Evolutionary conservation across 2,797 vertebrate species (phyloP).

Genomic region (Coilia nasus): DNA sequence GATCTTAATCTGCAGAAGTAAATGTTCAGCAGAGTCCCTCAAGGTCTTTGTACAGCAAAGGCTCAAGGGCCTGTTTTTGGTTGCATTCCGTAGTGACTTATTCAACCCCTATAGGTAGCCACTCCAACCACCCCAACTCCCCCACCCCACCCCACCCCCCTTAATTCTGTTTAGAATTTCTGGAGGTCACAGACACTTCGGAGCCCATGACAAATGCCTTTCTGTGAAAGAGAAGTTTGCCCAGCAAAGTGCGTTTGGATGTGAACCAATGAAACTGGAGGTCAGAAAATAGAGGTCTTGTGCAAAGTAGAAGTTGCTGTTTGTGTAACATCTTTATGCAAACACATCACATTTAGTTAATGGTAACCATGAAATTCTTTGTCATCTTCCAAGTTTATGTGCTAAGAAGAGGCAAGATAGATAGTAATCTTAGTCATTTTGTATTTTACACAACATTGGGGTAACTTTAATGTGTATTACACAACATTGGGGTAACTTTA

Average conservation of each 20-base stretch:
- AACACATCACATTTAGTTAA: background rate
- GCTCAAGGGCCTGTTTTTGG: constrained; percentile 35
- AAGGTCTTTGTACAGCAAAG: constrained; percentile 15
- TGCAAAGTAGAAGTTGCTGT: background rate
- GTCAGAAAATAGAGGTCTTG: background rate
- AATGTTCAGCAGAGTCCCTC: constrained; percentile 4
- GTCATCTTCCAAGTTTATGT: background rate
- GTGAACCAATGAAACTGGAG: constrained; percentile 21
- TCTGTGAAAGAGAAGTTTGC: constrained; percentile 43
- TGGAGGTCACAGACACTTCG: constrained; percentile 52
- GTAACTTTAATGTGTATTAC: background rate
- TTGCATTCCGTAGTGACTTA: constrained; percentile 60
- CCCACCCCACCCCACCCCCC: constrained; percentile 20
- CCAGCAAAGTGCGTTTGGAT: constrained; percentile 38
- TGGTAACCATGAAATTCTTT: background rate
- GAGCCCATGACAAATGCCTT: constrained; percentile 48
- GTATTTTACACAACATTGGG: background rate
- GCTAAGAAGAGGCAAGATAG: background rate
- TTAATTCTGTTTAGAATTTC: constrained; percentile 52
- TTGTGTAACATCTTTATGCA: background rate
- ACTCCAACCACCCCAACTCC: constrained; percentile 26
- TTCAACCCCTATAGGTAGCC: constrained; percentile 9
- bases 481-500: too few relatives aligned
- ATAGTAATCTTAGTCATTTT: background rate
- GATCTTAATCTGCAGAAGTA: constrained; percentile 6